Percentiles rank a stretch among this genome's conserved stretches.
These are phyloP conservation scores for Pogoniulus pusillus DNA, from an alignment of 2,797 vertebrate genomes.

Conservation along the genomic window DNA sequence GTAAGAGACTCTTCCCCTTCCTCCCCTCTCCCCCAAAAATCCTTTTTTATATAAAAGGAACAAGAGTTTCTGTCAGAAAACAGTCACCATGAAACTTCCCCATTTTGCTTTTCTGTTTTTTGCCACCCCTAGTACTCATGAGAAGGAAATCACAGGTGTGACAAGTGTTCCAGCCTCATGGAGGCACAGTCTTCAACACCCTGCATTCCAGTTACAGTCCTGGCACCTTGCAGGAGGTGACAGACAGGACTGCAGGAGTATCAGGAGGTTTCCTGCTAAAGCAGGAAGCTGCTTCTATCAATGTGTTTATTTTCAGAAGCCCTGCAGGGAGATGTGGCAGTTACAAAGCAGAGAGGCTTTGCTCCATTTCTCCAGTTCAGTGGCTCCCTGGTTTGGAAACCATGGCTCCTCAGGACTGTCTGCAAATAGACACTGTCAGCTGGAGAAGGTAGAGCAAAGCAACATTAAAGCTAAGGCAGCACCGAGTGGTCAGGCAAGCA, in stretches of 20 bases:
- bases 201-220: not conserved
- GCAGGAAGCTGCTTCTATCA: slow-evolving; percentile 55
- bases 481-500: not conserved
- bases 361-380: not conserved
- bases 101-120: not conserved
- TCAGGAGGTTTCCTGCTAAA: slow-evolving; percentile 65
- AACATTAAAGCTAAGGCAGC: slow-evolving; percentile 3
- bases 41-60: slow-evolving; percentile 21
- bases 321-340: slow-evolving; percentile 32
- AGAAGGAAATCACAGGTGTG: not conserved
- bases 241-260: slow-evolving; percentile 44
- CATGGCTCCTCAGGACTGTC: slow-evolving; percentile 17
- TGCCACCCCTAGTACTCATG: not conserved
- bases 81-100: not conserved
- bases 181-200: not conserved
- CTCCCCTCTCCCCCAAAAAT: fast-evolving
- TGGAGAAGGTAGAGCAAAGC: slow-evolving; percentile 41
- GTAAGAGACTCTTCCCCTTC: not conserved
- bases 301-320: slow-evolving; percentile 26
- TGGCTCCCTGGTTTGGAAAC: slow-evolving; percentile 61
- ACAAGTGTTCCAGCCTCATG: not conserved
- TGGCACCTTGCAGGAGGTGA: slow-evolving; percentile 38
- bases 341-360: slow-evolving; percentile 38
- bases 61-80: not conserved
- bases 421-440: slow-evolving; percentile 31